Evolutionary conservation across 2,113 vertebrate genomes (phyloP).

Genomic region (Malurus alboscapulatus): DNA sequence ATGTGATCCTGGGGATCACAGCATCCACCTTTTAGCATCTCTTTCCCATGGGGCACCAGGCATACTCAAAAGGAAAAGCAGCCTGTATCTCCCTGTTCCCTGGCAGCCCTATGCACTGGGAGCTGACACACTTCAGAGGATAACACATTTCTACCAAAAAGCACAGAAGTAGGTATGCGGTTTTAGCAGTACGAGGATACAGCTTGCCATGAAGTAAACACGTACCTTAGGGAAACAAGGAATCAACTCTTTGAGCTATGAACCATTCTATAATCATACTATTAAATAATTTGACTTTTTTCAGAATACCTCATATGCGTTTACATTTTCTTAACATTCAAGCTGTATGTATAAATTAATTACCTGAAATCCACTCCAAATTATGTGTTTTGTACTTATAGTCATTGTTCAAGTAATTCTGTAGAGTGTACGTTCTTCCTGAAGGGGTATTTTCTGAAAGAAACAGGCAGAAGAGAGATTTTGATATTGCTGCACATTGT

Average conservation of each 20-base stretch:
- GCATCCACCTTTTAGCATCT: background rate
- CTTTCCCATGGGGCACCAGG: background rate
- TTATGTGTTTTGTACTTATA: constrained; percentile 44
- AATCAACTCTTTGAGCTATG: accelerated
- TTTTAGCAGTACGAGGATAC: background rate
- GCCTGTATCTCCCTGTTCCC: background rate
- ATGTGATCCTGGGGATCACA: background rate
- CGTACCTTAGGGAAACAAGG: background rate
- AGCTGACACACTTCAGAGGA: background rate
- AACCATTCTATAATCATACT: background rate
- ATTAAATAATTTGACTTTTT: background rate
- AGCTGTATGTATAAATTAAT: background rate
- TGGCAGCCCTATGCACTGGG: background rate
- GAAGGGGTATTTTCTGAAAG: constrained; percentile 7
- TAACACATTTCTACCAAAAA: background rate
- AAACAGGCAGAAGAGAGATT: constrained; percentile 12
- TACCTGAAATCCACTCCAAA: constrained; percentile 79
- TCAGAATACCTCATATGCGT: background rate
- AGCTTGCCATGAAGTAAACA: background rate
- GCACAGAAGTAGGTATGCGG: background rate
- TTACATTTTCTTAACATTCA: background rate
- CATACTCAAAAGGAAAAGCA: background rate
- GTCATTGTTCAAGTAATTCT: constrained; percentile 74
- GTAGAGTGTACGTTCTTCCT: constrained; percentile 66
- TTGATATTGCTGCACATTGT: background rate